Evolutionary conservation across 2,888 invertebrate species (phyloP).

Genomic region (Agonum fuliginosum): DNA sequence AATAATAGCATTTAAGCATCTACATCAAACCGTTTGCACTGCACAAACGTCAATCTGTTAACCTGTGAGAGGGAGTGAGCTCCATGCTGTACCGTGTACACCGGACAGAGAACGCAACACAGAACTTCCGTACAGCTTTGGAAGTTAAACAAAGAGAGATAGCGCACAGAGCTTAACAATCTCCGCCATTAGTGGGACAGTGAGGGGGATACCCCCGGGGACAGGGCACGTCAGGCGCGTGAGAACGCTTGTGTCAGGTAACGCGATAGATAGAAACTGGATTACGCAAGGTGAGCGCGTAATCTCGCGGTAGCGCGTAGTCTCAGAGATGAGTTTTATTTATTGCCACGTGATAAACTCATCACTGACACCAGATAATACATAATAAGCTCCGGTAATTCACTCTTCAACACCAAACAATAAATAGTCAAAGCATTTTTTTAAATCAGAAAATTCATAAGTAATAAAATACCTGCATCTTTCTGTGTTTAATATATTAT

Average conservation of each 20-base stretch:
- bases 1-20: slow-evolving; percentile 37
- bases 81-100: background rate
- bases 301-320: background rate
- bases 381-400: background rate
- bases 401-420: background rate
- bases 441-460: too few relatives aligned
- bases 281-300: background rate
- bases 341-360: background rate
- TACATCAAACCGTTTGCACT: slow-evolving; percentile 36
- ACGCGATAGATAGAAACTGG: slow-evolving; percentile 28
- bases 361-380: background rate
- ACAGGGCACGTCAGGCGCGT: slow-evolving; percentile 4
- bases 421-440: background rate
- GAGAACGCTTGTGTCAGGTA: slow-evolving; percentile 48
- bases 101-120: background rate
- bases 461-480: too few relatives aligned
- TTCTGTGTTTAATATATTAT: too few relatives aligned
- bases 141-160: background rate
- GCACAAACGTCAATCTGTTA: slow-evolving; percentile 47
- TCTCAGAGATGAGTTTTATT: too few relatives aligned
- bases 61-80: slow-evolving; percentile 1
- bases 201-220: slow-evolving; percentile 12
- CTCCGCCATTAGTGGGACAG: slow-evolving; percentile 2
- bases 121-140: background rate
- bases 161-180: too few relatives aligned